Conservation (phyloP, 2,797 vertebrate species). For the Neoniphon sammara region DNA sequence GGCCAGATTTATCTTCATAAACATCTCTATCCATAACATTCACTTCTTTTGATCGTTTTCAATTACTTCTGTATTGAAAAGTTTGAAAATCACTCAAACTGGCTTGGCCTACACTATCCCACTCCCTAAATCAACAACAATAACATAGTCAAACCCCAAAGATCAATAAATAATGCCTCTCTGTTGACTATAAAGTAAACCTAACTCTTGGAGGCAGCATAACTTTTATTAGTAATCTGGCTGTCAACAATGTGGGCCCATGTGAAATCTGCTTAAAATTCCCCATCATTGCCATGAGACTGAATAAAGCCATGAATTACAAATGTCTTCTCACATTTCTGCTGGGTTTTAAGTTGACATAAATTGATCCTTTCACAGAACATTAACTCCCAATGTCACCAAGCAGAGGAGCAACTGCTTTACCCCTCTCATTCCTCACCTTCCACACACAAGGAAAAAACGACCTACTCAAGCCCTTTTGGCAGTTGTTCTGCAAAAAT, state of each 20-base stretch:
- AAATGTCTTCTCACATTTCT: constrained; percentile 27
- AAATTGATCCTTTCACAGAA: constrained; percentile 15
- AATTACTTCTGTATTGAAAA: constrained; percentile 58
- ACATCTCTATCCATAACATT: constrained; percentile 31
- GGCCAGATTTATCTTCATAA: constrained; percentile 47
- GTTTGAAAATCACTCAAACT: constrained; percentile 19
- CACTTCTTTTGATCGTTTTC: constrained; percentile 52
- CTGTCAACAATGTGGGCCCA: constrained; percentile 17
- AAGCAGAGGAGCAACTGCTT: constrained; percentile 1
- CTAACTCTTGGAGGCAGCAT: background rate
- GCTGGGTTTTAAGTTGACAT: constrained; percentile 13
- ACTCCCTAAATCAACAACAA: constrained; percentile 10
- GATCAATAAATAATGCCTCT: constrained; percentile 55
- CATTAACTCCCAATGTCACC: constrained; percentile 10
- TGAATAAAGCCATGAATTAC: constrained; percentile 3
- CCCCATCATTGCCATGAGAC: background rate
- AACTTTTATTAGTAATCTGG: constrained; percentile 25
- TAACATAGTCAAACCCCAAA: constrained; percentile 35
- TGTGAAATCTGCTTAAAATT: constrained; percentile 35
- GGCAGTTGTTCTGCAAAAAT: constrained; percentile 3
- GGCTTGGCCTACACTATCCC: background rate
- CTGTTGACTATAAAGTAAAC: constrained; percentile 44
- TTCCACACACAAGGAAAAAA: background rate
- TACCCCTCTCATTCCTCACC: constrained; percentile 3
- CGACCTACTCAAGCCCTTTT: background rate